Percentiles rank a stretch among this genome's conserved stretches.
Conservation (phyloP, 2,113 vertebrate genomes). For the Zootoca vivipara region DNA sequence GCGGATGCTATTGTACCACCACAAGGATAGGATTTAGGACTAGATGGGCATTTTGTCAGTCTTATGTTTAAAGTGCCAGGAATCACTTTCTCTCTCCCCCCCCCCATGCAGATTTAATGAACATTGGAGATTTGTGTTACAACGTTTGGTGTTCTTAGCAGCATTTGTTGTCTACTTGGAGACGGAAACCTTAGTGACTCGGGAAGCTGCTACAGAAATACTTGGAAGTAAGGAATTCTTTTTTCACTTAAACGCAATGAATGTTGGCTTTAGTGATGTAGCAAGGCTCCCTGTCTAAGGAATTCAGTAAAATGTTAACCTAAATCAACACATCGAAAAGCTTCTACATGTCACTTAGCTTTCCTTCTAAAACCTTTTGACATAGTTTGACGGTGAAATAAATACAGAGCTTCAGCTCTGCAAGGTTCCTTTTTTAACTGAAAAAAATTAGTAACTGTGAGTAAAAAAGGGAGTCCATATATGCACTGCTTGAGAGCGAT, state of each 20-base stretch:
- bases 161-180: slow-evolving; percentile 95
- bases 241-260: neutral
- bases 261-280: slow-evolving; percentile 12
- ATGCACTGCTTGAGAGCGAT: too few species aligned
- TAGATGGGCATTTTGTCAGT: neutral
- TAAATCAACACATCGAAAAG: neutral
- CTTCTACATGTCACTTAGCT: neutral
- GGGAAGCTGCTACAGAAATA: slow-evolving; percentile 91
- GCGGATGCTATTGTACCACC: too few species aligned
- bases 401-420: neutral
- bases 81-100: neutral
- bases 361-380: neutral
- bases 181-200: slow-evolving; percentile 88
- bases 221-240: slow-evolving; percentile 87
- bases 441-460: neutral
- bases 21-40: neutral
- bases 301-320: neutral
- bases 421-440: neutral
- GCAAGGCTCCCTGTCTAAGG: neutral
- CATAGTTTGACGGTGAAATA: neutral
- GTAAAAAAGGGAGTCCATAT: neutral
- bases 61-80: too few species aligned
- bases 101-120: slow-evolving; percentile 88
- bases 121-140: slow-evolving; percentile 97
- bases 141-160: slow-evolving; percentile 90